Evolutionary conservation across 2,888 invertebrate species (phyloP), one percentile per base, ranked within the genome.

Genomic region (Conus canariensis): DNA sequence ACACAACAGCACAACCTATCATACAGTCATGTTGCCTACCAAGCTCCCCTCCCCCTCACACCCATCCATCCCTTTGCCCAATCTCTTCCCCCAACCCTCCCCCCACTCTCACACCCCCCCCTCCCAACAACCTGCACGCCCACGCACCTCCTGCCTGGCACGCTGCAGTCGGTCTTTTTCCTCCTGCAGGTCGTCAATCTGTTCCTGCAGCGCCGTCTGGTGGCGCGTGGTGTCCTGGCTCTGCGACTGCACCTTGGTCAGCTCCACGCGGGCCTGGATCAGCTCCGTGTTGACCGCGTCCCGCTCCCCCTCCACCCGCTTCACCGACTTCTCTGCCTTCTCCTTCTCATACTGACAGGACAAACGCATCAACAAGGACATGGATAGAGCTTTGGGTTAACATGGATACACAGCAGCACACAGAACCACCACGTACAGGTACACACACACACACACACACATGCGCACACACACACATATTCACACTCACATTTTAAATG

Each of bases 281-380:
- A 94, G 92, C 88, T 95, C 95, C 45, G 93, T 92, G 90, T 93
- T 94, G 25, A 94, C 74, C 22, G 91, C 70, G 80, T 94, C 94
- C 56, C 94, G 93, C 90, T 95, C 95, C 14, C 86, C 90, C 91
- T 95, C 95, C 83, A 94, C 88, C 25, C 94, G 91, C 90, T 94
- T 94, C 88, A 94, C 85, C 14, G 92, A 92, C 88, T 95, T 95
- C 85, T 95, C 95, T 10, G 93, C 91, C 90, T 95, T 95, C 88
- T 95, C 94, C 88, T 94, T 95, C 89, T 95, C 95, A 94, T 94
- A 95, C 94, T 95, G 91, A 22, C 56, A 58, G 77, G 30, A 77
- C 30, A 80, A 14, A 16, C 19, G 70, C 70, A 14, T 70, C 16
- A 70, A 70, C 10, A 64, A 64, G 12, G 16, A 64, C 12, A 64